These are phyloP conservation scores for Aegithalos caudatus DNA, from an alignment of 2,113 vertebrate species.

Conservation along the genomic window DNA sequence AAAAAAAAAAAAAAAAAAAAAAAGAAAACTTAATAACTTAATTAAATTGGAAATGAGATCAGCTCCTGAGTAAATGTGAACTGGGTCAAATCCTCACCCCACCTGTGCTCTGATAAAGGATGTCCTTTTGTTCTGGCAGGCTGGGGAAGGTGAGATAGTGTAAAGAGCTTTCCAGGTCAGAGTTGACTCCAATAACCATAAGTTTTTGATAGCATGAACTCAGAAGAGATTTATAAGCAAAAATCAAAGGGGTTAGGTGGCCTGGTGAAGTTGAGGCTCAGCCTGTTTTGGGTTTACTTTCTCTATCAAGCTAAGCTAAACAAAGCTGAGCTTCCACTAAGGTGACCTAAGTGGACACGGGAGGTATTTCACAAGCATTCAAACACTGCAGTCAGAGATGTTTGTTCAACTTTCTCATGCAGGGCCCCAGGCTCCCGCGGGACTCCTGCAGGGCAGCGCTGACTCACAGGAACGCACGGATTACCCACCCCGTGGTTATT, in stretches of 20 bases:
- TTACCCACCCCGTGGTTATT: background rate
- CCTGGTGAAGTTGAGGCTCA: background rate
- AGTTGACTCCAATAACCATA: background rate
- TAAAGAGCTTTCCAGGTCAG: background rate
- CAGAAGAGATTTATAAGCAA: background rate
- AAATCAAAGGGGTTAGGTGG: background rate
- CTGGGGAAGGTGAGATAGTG: background rate
- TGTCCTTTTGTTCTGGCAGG: background rate
- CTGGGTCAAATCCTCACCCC: background rate
- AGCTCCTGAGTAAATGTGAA: background rate
- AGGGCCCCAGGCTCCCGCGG: fast-evolving
- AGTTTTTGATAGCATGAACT: background rate
- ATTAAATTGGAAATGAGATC: constrained; percentile 15
- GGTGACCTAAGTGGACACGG: background rate
- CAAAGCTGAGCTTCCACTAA: background rate
- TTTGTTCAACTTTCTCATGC: background rate
- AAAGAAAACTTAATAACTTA: too few species aligned
- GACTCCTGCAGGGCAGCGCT: background rate
- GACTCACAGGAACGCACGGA: background rate
- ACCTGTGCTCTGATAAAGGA: background rate
- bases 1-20: too few species aligned
- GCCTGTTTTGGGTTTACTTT: background rate
- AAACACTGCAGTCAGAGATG: background rate
- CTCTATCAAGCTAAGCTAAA: background rate
- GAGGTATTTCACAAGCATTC: background rate